A percentile compares a stretch with the other conserved stretches of the same genome.
phyloP scores from a whole-genome alignment of 2,797 vertebrate species.

The Rhodeus uyekii region DNA sequence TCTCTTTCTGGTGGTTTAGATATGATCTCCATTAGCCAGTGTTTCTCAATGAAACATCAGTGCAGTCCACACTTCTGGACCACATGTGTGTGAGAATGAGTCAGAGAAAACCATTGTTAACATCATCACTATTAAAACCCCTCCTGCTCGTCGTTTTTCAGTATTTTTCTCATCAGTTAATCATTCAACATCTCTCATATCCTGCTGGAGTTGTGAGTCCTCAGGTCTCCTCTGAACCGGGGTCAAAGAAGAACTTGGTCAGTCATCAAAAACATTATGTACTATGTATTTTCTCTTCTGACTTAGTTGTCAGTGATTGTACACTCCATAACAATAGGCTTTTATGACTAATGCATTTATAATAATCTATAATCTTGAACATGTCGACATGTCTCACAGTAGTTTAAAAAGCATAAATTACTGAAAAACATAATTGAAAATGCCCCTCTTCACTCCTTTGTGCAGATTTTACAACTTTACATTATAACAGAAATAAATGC shows the following conservation, averaged over 20 bases:
- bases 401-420: neutral
- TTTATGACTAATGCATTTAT: neutral
- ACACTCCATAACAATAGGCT: neutral
- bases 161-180: neutral
- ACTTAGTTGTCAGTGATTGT: neutral
- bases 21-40: slow-evolving; percentile 42
- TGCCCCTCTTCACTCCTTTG: neutral
- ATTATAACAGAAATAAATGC: neutral
- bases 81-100: slow-evolving; percentile 50
- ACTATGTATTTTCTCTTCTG: neutral
- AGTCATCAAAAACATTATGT: slow-evolving; percentile 23
- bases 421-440: neutral
- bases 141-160: neutral
- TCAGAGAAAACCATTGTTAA: slow-evolving; percentile 58
- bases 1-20: slow-evolving; percentile 43
- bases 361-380: neutral
- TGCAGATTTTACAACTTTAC: neutral
- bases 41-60: slow-evolving; percentile 26
- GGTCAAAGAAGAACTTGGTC: slow-evolving; percentile 34
- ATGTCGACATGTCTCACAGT: neutral
- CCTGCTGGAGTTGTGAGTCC: slow-evolving; percentile 18
- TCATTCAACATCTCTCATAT: slow-evolving; percentile 21
- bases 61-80: slow-evolving; percentile 48
- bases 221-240: slow-evolving; percentile 31
- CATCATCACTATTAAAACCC: slow-evolving; percentile 8